phyloP scores from a whole-genome alignment of 1,140 invertebrate genomes.

The Drosophila mayri region DNA sequence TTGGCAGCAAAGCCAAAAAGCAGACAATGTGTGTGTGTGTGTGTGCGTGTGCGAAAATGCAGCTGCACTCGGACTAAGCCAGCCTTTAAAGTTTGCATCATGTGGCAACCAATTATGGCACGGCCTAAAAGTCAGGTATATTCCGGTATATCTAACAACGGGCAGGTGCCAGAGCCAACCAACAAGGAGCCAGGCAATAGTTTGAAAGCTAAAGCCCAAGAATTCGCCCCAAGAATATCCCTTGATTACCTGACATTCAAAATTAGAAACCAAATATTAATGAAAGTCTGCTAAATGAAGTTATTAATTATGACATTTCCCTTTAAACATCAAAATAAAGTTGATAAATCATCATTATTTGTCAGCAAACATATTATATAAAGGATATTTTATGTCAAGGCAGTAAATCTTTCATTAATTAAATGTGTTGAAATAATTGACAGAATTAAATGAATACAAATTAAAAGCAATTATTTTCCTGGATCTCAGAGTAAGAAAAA shows the following conservation, averaged over 20 bases:
- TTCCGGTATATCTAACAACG: conserved; percentile 9
- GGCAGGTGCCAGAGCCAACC: conserved; percentile 41
- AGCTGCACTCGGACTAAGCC: background rate
- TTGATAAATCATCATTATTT: background rate
- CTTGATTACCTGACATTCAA: background rate
- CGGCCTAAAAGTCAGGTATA: conserved; percentile 30
- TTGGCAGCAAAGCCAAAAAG: conserved; percentile 7
- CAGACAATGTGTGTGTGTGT: conserved; percentile 16
- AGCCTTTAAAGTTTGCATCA: conserved; percentile 20
- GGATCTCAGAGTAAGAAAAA: background rate
- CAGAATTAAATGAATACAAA: background rate
- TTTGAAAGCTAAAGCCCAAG: background rate
- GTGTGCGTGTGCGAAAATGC: conserved; percentile 9
- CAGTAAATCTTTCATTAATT: background rate
- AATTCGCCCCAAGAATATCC: background rate
- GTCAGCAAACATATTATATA: background rate
- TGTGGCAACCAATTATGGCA: conserved; percentile 44
- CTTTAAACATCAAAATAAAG: background rate
- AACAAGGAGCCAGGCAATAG: conserved; percentile 8
- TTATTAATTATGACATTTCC: background rate
- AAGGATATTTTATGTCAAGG: too few species aligned
- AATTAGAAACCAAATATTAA: too few species aligned
- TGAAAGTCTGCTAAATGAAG: background rate
- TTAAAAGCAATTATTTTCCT: background rate
- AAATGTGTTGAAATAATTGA: too few species aligned